These are phyloP conservation scores for Apostichopus parvimensis DNA, from an alignment of 35 echinoderm and acorn worm genomes.

Conservation along the genomic window DNA sequence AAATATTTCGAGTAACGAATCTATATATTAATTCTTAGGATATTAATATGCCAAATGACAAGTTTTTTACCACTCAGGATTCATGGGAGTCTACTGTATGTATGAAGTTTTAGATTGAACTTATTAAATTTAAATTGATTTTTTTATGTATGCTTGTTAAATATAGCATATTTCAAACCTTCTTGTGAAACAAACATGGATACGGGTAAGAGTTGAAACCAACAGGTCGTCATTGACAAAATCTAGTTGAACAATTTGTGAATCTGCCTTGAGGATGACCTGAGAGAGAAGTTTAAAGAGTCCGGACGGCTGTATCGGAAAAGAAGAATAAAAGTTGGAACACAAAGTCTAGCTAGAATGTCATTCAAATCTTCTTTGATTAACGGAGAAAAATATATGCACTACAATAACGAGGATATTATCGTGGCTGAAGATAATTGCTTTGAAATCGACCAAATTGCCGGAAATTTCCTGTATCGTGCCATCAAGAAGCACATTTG, in stretches of 20 bases:
- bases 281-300: slow-evolving; percentile 86
- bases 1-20: no score
- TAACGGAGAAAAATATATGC: no score
- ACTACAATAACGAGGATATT: no score
- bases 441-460: no score
- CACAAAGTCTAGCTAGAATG: not conserved
- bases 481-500: no score
- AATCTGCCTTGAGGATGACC: slow-evolving; percentile 79
- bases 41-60: no score
- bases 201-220: slow-evolving; percentile 76
- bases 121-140: no score
- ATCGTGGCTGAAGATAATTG: no score
- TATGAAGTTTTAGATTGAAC: not conserved
- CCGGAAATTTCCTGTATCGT: no score
- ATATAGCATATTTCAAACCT: slow-evolving; percentile 62
- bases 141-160: not conserved
- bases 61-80: no score
- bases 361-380: not conserved
- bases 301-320: slow-evolving; percentile 70
- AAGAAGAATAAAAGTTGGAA: not conserved
- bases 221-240: slow-evolving; percentile 71
- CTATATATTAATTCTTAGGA: no score
- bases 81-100: no score
- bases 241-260: slow-evolving; percentile 88
- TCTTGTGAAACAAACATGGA: slow-evolving; percentile 80